These are phyloP conservation scores for Chlorodrepanis virens DNA, from an alignment of 2,113 vertebrate genomes.

Conservation along the genomic window DNA sequence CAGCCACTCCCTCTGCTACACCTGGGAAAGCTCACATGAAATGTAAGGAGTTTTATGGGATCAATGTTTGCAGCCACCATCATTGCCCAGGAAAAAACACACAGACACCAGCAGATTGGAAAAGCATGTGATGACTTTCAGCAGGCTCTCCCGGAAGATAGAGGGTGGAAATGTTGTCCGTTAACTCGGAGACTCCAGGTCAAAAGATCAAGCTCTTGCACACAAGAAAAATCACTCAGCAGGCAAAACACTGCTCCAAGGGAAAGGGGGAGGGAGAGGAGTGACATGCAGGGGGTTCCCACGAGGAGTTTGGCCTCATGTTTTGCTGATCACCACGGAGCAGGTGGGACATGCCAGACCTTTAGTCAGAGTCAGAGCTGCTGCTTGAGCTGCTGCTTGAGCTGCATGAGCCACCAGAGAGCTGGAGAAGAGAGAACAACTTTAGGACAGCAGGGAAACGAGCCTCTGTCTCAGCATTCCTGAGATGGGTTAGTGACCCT, in stretches of 20 bases:
- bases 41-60: rapidly evolving
- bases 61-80: not conserved
- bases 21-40: rapidly evolving
- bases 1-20: not conserved
- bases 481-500: no score
- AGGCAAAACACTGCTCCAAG: not conserved
- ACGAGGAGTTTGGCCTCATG: rapidly evolving
- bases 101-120: not conserved
- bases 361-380: conserved; percentile 61
- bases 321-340: rapidly evolving
- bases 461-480: not conserved
- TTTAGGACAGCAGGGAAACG: not conserved
- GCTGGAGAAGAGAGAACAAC: not conserved
- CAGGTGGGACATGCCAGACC: not conserved
- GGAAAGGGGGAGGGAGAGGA: not conserved
- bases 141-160: rapidly evolving
- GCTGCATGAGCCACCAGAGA: not conserved
- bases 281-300: not conserved
- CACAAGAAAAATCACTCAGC: not conserved
- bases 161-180: not conserved
- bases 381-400: conserved; percentile 11
- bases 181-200: not conserved
- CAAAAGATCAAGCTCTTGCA: not conserved
- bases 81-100: not conserved
- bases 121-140: not conserved